phyloP scores from a whole-genome alignment of 1,140 invertebrate species.

The Choristoneura fumiferana region DNA sequence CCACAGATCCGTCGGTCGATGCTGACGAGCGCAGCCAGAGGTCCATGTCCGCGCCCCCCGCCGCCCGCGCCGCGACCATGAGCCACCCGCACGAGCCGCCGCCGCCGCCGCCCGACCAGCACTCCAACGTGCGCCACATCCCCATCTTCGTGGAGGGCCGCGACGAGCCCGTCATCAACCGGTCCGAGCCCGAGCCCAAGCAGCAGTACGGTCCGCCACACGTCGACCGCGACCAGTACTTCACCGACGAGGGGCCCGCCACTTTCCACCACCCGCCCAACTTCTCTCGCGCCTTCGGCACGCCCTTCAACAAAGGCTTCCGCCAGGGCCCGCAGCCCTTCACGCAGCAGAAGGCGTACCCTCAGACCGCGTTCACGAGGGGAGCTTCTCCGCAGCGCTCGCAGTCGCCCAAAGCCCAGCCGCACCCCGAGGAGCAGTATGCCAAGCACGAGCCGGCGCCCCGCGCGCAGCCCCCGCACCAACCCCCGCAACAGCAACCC shows the following conservation, averaged over 20 bases:
- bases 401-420: constrained; percentile 66
- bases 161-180: constrained; percentile 85
- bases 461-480: constrained; percentile 41
- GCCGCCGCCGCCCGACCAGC: constrained; percentile 36
- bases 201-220: constrained; percentile 57
- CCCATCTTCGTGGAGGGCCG: constrained; percentile 92
- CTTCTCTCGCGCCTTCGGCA: constrained; percentile 63
- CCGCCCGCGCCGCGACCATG: constrained; percentile 66
- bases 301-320: constrained; percentile 63
- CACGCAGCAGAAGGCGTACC: constrained; percentile 64
- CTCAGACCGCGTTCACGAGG: constrained; percentile 55
- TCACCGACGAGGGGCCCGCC: constrained; percentile 52
- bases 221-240: constrained; percentile 69
- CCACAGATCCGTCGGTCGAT: constrained; percentile 76
- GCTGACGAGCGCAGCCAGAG: constrained; percentile 80
- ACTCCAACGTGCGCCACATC: constrained; percentile 85
- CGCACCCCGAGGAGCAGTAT: constrained; percentile 65
- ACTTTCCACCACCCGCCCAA: constrained; percentile 62
- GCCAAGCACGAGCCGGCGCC: constrained; percentile 61
- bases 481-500: constrained; percentile 46
- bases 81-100: constrained; percentile 55
- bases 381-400: constrained; percentile 65
- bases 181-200: constrained; percentile 66
- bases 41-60: constrained; percentile 84
- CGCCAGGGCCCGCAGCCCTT: constrained; percentile 64